These are phyloP conservation scores for Bothrops jararaca DNA, from an alignment of 2,113 vertebrate species.

Conservation along the genomic window DNA sequence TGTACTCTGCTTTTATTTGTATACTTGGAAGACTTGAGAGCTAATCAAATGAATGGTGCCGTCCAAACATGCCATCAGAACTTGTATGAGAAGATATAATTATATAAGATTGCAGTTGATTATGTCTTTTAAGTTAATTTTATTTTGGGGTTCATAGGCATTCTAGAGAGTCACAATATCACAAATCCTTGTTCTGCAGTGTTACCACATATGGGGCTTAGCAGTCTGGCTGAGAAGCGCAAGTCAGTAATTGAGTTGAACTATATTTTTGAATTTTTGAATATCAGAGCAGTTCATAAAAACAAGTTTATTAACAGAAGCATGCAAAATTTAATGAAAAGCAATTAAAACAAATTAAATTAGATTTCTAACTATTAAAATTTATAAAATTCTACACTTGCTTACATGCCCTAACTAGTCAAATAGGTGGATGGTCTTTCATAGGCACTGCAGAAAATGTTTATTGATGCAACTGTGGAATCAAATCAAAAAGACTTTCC, in stretches of 20 bases:
- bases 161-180: neutral
- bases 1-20: neutral
- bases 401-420: neutral
- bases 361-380: neutral
- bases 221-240: neutral
- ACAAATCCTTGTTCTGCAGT: neutral
- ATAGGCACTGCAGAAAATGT: neutral
- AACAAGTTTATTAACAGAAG: neutral
- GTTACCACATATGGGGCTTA: neutral
- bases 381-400: neutral
- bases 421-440: neutral
- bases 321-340: neutral
- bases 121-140: neutral
- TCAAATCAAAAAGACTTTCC: neutral
- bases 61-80: neutral
- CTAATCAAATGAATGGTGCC: neutral
- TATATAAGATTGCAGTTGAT: neutral
- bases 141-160: neutral
- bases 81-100: neutral
- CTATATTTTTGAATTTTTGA: neutral
- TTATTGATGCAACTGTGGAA: neutral
- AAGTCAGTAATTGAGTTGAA: neutral
- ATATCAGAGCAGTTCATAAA: neutral
- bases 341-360: neutral
- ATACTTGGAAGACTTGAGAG: neutral